Percentiles rank a stretch among this genome's conserved stretches.
These are phyloP conservation scores for Glomeris marginata DNA, from an alignment of 2,888 invertebrate species.

Conservation along the genomic window DNA sequence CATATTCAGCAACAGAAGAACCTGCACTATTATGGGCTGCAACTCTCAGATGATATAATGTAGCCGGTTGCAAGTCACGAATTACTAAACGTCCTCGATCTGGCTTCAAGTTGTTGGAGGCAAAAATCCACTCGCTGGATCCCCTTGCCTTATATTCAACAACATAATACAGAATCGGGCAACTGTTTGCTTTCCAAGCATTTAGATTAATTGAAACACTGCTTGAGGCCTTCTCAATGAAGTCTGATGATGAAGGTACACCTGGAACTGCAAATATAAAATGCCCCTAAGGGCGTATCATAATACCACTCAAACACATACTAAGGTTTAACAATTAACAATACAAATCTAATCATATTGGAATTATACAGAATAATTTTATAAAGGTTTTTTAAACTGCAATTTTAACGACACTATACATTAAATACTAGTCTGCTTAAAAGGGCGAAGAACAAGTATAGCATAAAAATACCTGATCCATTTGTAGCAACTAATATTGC, in stretches of 20 bases:
- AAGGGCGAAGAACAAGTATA: too few species aligned
- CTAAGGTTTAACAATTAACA: too few species aligned
- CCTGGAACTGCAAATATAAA: conserved; percentile 4
- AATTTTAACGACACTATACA: too few species aligned
- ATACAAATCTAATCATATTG: too few species aligned
- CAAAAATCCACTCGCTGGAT: conserved; percentile 4
- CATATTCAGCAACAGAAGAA: conserved; percentile 27
- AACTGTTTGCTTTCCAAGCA: conserved; percentile 10
- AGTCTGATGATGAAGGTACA: conserved; percentile 3
- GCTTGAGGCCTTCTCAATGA: conserved; percentile 4
- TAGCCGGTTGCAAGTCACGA: conserved; percentile 27
- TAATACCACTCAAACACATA: too few species aligned
- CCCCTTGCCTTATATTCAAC: conserved; percentile 3
- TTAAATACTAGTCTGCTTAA: too few species aligned
- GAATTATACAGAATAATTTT: too few species aligned
- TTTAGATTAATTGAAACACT: conserved; percentile 6
- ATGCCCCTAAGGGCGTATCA: too few species aligned
- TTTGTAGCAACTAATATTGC: conserved; percentile 7
- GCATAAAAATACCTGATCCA: conserved; percentile 10
- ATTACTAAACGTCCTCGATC: conserved; percentile 16
- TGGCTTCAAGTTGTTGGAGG: conserved; percentile 6
- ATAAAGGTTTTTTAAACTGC: too few species aligned
- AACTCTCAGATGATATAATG: conserved; percentile 29
- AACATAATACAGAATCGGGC: conserved; percentile 7
- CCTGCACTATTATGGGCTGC: conserved; percentile 32